Conservation (phyloP, 2,113 vertebrate genomes). For the Rhea pennata region DNA sequence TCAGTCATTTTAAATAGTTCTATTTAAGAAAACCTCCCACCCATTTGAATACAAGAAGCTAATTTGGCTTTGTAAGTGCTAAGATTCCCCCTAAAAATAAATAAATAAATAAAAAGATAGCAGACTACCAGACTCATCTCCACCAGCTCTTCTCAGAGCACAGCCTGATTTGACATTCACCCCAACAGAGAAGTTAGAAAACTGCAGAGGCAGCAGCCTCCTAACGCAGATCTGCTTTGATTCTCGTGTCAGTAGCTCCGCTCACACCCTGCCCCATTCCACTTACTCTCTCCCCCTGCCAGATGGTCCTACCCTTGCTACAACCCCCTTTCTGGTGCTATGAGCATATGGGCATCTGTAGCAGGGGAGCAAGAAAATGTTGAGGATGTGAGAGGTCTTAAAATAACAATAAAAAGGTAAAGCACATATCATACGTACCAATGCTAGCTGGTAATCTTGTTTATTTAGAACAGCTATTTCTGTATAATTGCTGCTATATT, state of each 20-base stretch:
- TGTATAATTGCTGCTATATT: neutral
- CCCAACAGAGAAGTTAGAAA: neutral
- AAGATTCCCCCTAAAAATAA: neutral
- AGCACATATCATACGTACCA: neutral
- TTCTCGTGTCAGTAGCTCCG: neutral
- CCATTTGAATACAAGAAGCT: neutral
- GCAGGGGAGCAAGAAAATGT: neutral
- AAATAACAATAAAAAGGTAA: neutral
- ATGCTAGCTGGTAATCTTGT: neutral
- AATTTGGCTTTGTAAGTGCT: neutral
- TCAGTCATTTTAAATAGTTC: neutral
- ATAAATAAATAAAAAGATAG: neutral
- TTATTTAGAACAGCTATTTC: neutral
- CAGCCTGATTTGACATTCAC: neutral
- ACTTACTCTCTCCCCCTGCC: no score
- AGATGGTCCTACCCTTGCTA: neutral
- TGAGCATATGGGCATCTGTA: neutral
- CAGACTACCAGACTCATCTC: neutral
- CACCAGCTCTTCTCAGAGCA: neutral
- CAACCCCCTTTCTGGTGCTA: neutral
- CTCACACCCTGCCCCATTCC: neutral
- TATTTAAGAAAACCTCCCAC: neutral
- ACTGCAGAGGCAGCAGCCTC: neutral
- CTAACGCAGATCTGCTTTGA: neutral
- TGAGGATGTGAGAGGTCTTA: neutral